phyloP scores from a whole-genome alignment of 2,797 vertebrate species.

The Galagoides demidoff region DNA sequence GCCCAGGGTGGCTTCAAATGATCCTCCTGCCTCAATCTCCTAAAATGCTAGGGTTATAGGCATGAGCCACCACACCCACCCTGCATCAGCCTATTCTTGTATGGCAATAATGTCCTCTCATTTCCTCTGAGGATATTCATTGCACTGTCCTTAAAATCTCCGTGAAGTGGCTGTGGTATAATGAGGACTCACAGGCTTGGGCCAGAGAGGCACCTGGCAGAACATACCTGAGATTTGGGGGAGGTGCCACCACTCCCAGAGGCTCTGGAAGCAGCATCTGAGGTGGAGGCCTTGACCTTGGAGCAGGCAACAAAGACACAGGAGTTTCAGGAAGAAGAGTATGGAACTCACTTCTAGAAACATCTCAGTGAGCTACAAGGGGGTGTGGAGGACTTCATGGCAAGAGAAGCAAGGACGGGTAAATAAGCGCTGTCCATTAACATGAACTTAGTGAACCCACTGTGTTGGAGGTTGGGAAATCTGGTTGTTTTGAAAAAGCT shows the following conservation, averaged over 20 bases:
- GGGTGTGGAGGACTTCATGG: accelerated
- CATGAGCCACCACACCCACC: neutral
- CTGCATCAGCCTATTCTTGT: neutral
- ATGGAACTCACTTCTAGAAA: neutral
- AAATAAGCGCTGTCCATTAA: neutral
- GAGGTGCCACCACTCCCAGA: neutral
- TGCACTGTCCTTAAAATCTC: neutral
- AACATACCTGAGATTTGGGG: neutral
- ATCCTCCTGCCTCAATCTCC: neutral
- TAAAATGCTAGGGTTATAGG: neutral
- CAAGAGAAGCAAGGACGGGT: too few relatives aligned
- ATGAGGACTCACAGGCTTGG: neutral
- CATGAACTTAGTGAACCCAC: neutral
- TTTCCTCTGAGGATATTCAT: neutral
- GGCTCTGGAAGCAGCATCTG: neutral
- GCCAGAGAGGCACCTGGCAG: neutral
- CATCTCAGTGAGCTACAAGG: neutral
- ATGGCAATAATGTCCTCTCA: neutral
- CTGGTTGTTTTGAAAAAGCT: neutral
- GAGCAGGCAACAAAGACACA: neutral
- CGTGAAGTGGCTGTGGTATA: neutral
- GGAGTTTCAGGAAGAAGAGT: neutral
- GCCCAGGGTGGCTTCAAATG: neutral
- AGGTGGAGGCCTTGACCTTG: neutral
- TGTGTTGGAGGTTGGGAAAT: neutral